These are phyloP conservation scores for Xenopus tropicalis DNA, from an alignment of 2,113 vertebrate genomes.

Conservation along the genomic window UCB_Xtro_10.0 CM004452.2:16557501-16558000, in stretches of 20 bases:
- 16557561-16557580: no score
- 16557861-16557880: slow-evolving; percentile 17
- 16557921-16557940: slow-evolving; percentile 35
- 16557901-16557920: slow-evolving; percentile 26
- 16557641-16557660: no score
- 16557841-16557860: neutral
- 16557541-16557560: no score
- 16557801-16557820: neutral
- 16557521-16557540: no score
- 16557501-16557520: no score
- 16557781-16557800: slow-evolving; percentile 21
- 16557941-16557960: slow-evolving; percentile 32
- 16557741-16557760: neutral
- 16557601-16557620: no score
- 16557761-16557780: slow-evolving; percentile 39
- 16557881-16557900: slow-evolving; percentile 35
- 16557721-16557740: no score
- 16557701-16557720: no score
- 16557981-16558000: slow-evolving; percentile 17
- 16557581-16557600: no score
- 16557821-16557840: neutral
- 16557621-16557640: no score
- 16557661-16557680: no score
- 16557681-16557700: no score
- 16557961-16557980: slow-evolving; percentile 41